Percentiles rank a stretch among this genome's conserved stretches.
phyloP scores from a whole-genome alignment of 2,113 vertebrate genomes.

The Podarcis cretensis region DNA sequence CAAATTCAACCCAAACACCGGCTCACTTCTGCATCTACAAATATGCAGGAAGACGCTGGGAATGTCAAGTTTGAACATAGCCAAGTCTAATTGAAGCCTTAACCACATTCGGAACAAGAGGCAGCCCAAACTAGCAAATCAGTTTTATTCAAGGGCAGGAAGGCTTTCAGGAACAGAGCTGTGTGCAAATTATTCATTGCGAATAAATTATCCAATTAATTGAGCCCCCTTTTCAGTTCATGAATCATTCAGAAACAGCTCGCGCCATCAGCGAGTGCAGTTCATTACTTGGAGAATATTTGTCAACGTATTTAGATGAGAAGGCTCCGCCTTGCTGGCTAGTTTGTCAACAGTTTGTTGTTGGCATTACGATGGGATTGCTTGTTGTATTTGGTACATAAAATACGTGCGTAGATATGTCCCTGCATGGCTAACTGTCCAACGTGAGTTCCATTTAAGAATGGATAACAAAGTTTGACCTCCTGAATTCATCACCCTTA shows the following conservation, averaged over 20 bases:
- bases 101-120: constrained; percentile 75
- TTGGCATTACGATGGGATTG: constrained; percentile 15
- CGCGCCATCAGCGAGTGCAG: constrained; percentile 37
- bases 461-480: neutral
- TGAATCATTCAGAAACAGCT: constrained; percentile 65
- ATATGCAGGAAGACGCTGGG: constrained; percentile 76
- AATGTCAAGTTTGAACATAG: constrained; percentile 76
- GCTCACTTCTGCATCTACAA: constrained; percentile 79
- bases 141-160: constrained; percentile 75
- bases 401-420: neutral
- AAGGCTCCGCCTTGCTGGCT: constrained; percentile 22
- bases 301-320: neutral
- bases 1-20: constrained; percentile 81
- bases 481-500: neutral
- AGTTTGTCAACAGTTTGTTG: constrained; percentile 37
- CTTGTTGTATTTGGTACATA: constrained; percentile 40
- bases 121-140: constrained; percentile 60
- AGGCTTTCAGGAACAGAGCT: constrained; percentile 67
- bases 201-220: constrained; percentile 73
- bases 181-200: constrained; percentile 61
- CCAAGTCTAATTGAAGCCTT: constrained; percentile 80
- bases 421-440: constrained; percentile 39
- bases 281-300: constrained; percentile 30
- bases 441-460: neutral
- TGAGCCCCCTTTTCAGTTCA: constrained; percentile 55